Conservation (phyloP, 2,113 vertebrate species). For the Geococcyx californianus region DNA sequence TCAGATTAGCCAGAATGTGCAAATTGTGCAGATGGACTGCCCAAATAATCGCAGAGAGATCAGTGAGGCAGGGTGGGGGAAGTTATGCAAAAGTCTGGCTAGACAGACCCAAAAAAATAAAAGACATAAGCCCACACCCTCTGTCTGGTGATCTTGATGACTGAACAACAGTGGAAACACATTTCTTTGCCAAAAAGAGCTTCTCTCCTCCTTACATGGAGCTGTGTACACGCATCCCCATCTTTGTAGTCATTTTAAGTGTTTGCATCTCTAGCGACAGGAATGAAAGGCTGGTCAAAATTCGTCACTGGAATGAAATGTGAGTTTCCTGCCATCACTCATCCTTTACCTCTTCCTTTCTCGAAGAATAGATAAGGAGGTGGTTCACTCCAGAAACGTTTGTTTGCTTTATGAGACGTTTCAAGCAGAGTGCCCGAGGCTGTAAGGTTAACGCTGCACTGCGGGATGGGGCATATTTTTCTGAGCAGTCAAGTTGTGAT, state of each 20-base stretch:
- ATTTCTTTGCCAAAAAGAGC: neutral
- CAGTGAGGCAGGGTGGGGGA: neutral
- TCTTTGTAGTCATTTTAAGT: neutral
- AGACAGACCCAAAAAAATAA: neutral
- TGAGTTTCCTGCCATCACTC: neutral
- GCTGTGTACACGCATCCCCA: neutral
- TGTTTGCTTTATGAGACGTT: slow-evolving; percentile 29
- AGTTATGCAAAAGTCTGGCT: slow-evolving; percentile 1
- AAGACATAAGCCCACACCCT: slow-evolving; percentile 2
- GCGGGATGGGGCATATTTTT: neutral
- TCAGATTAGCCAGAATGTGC: neutral
- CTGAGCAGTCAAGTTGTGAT: neutral
- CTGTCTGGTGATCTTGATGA: neutral
- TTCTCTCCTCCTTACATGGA: slow-evolving; percentile 14
- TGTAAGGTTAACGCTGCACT: neutral
- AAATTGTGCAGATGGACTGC: neutral
- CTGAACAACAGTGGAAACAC: neutral
- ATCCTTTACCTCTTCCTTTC: slow-evolving; percentile 27
- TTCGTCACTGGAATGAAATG: slow-evolving; percentile 32
- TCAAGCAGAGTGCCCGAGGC: neutral
- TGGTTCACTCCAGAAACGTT: neutral
- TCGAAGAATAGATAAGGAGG: neutral
- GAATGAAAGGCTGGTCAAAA: neutral
- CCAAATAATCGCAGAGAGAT: neutral
- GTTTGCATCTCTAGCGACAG: neutral